Evolutionary conservation across 2,797 vertebrate species (phyloP).

Genomic region (Diglossa cyanea): DNA sequence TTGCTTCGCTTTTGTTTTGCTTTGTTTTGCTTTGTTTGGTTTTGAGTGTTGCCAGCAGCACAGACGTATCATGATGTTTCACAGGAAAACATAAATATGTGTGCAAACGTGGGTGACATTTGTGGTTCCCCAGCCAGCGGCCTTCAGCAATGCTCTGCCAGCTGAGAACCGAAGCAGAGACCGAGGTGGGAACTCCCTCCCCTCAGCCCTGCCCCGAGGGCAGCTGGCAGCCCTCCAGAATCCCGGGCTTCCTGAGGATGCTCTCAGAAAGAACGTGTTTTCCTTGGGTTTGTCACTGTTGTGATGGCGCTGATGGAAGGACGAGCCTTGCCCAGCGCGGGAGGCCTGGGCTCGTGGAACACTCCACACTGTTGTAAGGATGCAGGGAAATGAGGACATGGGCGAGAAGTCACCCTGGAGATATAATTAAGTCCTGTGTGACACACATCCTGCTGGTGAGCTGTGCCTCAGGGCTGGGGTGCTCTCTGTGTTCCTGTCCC

Average conservation of each 20-base stretch:
- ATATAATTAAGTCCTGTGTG: not conserved
- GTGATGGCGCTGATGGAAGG: not conserved
- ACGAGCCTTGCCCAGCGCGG: not conserved
- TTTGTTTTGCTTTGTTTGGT: not conserved
- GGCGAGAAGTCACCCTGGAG: not conserved
- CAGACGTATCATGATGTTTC: not conserved
- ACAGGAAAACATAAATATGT: not conserved
- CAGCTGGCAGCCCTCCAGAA: conserved; percentile 5
- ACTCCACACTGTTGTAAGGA: not conserved
- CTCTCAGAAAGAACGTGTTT: not conserved
- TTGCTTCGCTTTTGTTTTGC: not conserved
- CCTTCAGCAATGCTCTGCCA: not conserved
- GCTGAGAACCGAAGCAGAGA: not conserved
- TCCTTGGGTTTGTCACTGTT: not conserved
- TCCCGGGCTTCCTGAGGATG: not conserved
- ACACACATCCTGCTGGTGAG: not conserved
- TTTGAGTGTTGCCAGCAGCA: not conserved
- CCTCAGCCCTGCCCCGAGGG: not conserved
- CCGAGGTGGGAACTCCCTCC: not conserved
- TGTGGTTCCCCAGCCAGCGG: not conserved
- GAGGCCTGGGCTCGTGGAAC: not conserved
- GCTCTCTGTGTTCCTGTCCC: not conserved
- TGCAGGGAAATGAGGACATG: not conserved
- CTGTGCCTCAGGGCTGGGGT: accelerated
- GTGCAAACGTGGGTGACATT: not conserved